Conservation (phyloP, 2,113 vertebrate species). For the Neofelis nebulosa region DNA sequence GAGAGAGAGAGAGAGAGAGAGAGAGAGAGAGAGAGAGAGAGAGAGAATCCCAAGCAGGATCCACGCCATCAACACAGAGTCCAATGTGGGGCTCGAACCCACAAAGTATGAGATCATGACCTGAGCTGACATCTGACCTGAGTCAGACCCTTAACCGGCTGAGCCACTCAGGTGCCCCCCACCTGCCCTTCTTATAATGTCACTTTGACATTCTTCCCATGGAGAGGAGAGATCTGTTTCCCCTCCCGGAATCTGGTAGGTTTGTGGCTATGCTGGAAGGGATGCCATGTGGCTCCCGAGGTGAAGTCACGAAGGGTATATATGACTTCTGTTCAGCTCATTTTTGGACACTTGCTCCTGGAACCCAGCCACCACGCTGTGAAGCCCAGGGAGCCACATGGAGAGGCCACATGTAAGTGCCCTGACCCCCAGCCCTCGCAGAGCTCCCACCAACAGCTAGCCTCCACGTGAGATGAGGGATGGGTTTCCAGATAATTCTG, state of each 20-base stretch:
- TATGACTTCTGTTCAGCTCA: neutral
- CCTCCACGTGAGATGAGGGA: neutral
- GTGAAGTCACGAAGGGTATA: neutral
- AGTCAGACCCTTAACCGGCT: too few species aligned
- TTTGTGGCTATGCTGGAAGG: neutral
- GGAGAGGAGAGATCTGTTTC: neutral
- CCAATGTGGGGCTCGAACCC: too few species aligned
- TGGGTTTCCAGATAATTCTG: neutral
- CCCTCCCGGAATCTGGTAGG: neutral
- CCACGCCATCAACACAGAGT: too few species aligned
- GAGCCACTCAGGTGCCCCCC: too few species aligned
- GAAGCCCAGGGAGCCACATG: neutral
- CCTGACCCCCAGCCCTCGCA: neutral
- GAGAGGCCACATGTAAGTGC: rapidly evolving
- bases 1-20: too few species aligned
- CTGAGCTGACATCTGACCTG: too few species aligned
- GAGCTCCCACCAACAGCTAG: neutral
- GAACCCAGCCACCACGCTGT: neutral
- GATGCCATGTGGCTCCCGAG: neutral
- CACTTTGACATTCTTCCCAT: neutral
- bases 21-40: too few species aligned
- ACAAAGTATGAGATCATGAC: too few species aligned
- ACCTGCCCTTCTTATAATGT: neutral
- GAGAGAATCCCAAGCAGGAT: too few species aligned
- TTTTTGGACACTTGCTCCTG: neutral